Percentiles rank a stretch among this genome's conserved stretches.
Evolutionary conservation across 2,888 invertebrate genomes (phyloP).

Genomic region (Zonitis immaculata): DNA sequence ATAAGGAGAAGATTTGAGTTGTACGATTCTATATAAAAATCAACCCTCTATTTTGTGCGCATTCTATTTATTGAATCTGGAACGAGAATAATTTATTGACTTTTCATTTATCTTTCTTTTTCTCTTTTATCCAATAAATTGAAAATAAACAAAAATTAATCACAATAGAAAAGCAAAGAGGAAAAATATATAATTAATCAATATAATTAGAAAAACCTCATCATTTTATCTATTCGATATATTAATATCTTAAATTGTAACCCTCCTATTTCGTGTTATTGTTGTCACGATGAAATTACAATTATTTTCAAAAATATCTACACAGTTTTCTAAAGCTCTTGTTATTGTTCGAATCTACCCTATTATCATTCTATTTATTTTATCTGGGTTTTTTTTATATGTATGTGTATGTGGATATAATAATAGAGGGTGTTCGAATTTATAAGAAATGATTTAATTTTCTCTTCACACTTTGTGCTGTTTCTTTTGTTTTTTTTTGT

Average conservation of each 20-base stretch:
- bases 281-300: not conserved
- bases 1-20: constrained; percentile 21
- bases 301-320: not conserved
- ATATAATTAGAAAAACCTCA: too few relatives aligned
- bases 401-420: too few relatives aligned
- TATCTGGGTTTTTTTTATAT: too few relatives aligned
- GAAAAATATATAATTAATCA: too few relatives aligned
- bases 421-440: not conserved
- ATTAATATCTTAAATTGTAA: too few relatives aligned
- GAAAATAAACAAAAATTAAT: too few relatives aligned
- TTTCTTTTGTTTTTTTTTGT: not conserved
- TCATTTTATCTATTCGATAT: too few relatives aligned
- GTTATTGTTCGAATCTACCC: not conserved
- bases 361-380: not conserved
- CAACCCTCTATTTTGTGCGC: not conserved
- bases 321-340: too few relatives aligned
- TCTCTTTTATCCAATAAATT: too few relatives aligned
- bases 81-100: not conserved
- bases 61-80: not conserved
- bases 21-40: not conserved
- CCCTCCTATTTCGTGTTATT: not conserved
- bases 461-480: not conserved
- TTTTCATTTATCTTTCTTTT: not conserved
- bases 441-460: not conserved
- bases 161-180: too few relatives aligned